Base-by-base conservation (phyloP, 2,888 invertebrate genomes). In the Lepetodrilus schrolli region DNA sequence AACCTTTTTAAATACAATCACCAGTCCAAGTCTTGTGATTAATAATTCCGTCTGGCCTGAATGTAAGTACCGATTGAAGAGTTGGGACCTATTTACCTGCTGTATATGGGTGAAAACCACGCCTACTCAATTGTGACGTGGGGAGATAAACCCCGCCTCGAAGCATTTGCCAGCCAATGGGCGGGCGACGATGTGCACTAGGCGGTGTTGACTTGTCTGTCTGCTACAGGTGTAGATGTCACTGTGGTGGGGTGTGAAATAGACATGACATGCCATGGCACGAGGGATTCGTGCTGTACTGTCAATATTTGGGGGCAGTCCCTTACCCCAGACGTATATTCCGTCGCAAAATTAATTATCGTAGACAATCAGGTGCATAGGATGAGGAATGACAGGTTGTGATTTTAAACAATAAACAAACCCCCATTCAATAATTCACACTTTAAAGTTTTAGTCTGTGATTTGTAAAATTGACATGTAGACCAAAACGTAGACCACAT, bases 351-450 rank as follows among this genome's bases (percentile, higher is more conserved):
- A 30, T 58, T 58, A 30, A 58, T 34, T 30, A 58, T 34, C 58
- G 30, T 34, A 58, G 58, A 58, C 58, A 30, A 34, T 58, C 58
- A 1, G 0, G 58, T 34, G 26, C 30, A 58, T 58, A 30, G n/a
- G 58, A 58, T 34, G 34, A 30, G n/a, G 26, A 30, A 13, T 58
- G 58, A 30, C 58, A 58, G 58, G 58, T 58, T 58, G 58, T 58
- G 58, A 58, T 58, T 34, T 58, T n/a, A 26, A 58, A 34, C 26
- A 58, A 58, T 34, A 10, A 34, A 30, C 26, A 58, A 26, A 58
- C 26, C 26, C n/a, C 4, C n/a, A 13, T 34, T 30, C 13, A 1
- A 30, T 58, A 58, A 0, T 30, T 34, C 58, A 58, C 43, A 13
- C n/a, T n/a, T n/a, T n/a, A n/a, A n/a, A n/a, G n/a, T n/a, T n/a